Base-by-base conservation (phyloP, 2,797 vertebrate genomes). In the Phalanger gymnotis region DNA sequence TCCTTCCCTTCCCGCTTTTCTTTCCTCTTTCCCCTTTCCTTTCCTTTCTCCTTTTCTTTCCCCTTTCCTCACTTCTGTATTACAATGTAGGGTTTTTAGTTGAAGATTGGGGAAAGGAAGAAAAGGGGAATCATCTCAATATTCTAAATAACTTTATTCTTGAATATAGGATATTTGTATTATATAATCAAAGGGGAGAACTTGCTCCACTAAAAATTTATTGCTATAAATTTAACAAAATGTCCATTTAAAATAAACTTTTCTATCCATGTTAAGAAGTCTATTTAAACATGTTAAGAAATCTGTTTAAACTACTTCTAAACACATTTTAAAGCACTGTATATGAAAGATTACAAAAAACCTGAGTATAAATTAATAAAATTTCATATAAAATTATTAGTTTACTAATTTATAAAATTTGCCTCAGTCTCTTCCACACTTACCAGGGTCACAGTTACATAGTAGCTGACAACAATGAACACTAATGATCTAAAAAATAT, bases 391-490 rank as follows among this genome's bases (percentile, higher is more conserved):
- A 47, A 87, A 87, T 87, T 3, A 87, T 27, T 47, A 81, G 19
- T 92, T 96, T 58, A 89, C n/a, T 87, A 57, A 73, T 95, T 90
- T 81, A 93, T 16, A 93, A 87, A 95, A 96, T 22, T 56, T 25
- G 73, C 54, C 92, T 87, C 55, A 89, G 2, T 90, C 66, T 47
- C 90, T 96, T 31, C 90, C 56, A 95, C 93, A 96, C 95, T 97
- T 97, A 98, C 92, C 97, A 96, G 94, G 87, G n/a, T 94, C 81
- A 66, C 0, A 91, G 54, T 53, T 94, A 90, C 25, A 54, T 27
- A 93, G 58, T 25, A 58, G 54, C 53, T 90, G 92, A 14, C 90
- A 91, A 94, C 5, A 91, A 51, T 51, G 27, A 53, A 19, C 52
- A 90, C 19, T 53, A 93, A 66, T 87, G 89, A 2, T 10, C 40